A percentile compares a stretch with the other conserved stretches of the same genome.
phyloP scores from a whole-genome alignment of 1,140 invertebrate species.

The Macrosteles quadrilineatus region DNA sequence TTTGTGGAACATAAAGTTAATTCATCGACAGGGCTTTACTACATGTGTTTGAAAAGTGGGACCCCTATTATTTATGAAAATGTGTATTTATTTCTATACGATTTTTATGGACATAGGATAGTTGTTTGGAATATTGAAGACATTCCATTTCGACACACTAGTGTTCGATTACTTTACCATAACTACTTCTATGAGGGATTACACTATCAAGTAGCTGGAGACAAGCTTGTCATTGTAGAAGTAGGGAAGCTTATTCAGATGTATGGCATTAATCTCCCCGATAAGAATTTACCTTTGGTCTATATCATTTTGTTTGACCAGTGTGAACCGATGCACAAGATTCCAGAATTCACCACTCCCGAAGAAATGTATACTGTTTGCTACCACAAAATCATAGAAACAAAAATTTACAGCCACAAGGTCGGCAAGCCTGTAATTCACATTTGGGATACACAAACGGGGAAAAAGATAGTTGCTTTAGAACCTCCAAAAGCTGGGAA shows the following conservation, averaged over 20 bases:
- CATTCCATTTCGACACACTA: not conserved
- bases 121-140: constrained; percentile 7
- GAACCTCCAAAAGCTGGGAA: not conserved
- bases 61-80: constrained; percentile 3
- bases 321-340: not conserved
- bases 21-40: not conserved
- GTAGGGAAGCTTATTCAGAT: constrained; percentile 17
- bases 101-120: constrained; percentile 1
- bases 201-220: not conserved
- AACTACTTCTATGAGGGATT: constrained; percentile 8
- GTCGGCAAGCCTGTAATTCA: constrained; percentile 1
- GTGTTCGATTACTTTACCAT: not conserved
- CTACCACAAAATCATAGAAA: constrained; percentile 19
- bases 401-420: constrained; percentile 15
- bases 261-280: not conserved
- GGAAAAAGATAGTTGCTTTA: not conserved
- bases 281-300: not conserved
- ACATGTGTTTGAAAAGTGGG: constrained; percentile 12
- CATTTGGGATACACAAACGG: constrained; percentile 8
- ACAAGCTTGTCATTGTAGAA: not conserved
- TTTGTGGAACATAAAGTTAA: constrained; percentile 9
- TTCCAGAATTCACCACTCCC: not conserved
- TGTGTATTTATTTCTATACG: constrained; percentile 10
- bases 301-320: not conserved
- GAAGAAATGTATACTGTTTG: constrained; percentile 10